Percentiles rank a stretch among this genome's conserved stretches.
phyloP scores from a whole-genome alignment of 1,140 invertebrate species.

The Platorchestia sp. region DNA sequence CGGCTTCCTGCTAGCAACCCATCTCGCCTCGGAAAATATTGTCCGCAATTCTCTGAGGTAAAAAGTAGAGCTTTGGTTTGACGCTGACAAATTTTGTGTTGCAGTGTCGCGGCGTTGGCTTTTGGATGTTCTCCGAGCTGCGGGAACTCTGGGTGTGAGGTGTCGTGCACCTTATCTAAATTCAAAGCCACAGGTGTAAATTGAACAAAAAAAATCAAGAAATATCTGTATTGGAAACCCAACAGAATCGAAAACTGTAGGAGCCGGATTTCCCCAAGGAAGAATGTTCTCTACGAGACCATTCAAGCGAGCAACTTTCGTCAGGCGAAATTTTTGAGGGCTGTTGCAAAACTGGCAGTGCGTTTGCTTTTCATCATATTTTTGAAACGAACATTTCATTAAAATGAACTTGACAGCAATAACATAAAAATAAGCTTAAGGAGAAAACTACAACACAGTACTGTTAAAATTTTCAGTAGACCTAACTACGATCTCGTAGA shows the following conservation, averaged over 20 bases:
- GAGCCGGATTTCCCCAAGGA: background rate
- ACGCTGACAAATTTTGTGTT: background rate
- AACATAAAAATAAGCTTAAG: background rate
- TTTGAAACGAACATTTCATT: background rate
- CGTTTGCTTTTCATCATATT: background rate
- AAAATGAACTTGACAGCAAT: background rate
- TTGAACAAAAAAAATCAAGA: background rate
- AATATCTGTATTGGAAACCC: background rate
- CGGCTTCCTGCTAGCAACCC: background rate
- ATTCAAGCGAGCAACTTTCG: background rate
- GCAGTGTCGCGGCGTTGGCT: background rate
- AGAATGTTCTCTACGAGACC: background rate
- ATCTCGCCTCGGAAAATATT: background rate
- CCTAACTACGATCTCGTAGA: too few species aligned
- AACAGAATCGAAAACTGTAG: background rate
- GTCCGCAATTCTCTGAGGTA: background rate
- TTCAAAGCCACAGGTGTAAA: background rate
- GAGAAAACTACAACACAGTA: background rate
- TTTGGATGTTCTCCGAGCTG: background rate
- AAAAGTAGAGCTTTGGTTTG: background rate
- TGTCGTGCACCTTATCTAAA: background rate
- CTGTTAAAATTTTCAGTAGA: too few species aligned
- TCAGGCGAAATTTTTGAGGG: background rate
- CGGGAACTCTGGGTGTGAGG: background rate
- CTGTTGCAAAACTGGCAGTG: background rate